These are phyloP conservation scores for Pipistrellus pipistrellus DNA, from an alignment of 2,797 vertebrate genomes.

Conservation along the genomic window DNA sequence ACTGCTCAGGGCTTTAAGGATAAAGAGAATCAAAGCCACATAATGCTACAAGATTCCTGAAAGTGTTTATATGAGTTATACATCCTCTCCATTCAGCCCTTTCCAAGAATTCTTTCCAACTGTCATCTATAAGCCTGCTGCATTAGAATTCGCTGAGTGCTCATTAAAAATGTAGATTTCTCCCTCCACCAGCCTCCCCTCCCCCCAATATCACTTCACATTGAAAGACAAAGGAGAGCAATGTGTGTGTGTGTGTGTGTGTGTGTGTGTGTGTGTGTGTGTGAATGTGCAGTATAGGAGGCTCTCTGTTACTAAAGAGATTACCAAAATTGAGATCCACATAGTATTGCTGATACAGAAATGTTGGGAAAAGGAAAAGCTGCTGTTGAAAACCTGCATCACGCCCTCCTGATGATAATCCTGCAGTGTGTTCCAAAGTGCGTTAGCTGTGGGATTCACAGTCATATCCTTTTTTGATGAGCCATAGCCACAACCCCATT, in stretches of 20 bases:
- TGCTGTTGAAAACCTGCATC: neutral
- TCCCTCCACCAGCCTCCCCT: neutral
- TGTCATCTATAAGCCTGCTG: neutral
- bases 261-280: neutral
- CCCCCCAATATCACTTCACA: neutral
- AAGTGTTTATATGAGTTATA: neutral
- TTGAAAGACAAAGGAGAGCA: neutral
- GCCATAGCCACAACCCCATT: neutral
- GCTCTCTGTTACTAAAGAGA: neutral
- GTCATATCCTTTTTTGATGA: neutral
- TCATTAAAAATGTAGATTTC: conserved; percentile 38
- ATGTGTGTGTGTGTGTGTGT: neutral
- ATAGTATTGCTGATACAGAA: neutral
- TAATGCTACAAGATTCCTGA: neutral
- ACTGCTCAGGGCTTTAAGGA: neutral
- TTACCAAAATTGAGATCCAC: neutral
- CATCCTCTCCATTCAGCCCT: neutral
- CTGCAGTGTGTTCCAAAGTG: neutral
- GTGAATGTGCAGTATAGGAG: too few relatives aligned
- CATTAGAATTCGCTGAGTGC: neutral
- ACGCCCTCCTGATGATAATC: neutral
- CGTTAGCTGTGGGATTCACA: neutral
- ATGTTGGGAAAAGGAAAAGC: neutral
- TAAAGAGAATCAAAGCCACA: conserved; percentile 7
- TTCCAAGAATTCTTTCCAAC: neutral